Evolutionary conservation across 2,113 vertebrate species (phyloP).

Genomic region (Prolemur simus): DNA sequence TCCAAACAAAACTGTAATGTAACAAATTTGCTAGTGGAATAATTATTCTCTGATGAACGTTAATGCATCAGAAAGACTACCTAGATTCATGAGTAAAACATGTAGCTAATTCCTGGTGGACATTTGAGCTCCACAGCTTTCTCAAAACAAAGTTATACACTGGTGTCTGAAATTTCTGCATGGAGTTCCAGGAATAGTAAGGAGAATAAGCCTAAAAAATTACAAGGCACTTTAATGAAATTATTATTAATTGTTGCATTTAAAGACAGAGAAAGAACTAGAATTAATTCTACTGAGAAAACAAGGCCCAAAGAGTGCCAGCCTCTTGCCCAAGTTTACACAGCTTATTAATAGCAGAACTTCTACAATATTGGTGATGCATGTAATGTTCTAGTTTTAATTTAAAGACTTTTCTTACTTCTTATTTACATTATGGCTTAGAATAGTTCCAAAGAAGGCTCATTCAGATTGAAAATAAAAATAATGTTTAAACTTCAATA

Average conservation of each 20-base stretch:
- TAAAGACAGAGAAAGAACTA: not conserved
- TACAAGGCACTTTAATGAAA: not conserved
- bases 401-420: not conserved
- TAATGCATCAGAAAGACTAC: not conserved
- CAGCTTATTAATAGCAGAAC: not conserved
- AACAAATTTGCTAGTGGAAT: not conserved
- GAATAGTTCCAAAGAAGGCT: not conserved
- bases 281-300: not conserved
- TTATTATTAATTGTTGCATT: not conserved
- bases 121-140: not conserved
- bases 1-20: not conserved
- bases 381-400: not conserved
- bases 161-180: not conserved
- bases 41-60: not conserved
- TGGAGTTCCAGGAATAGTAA: not conserved
- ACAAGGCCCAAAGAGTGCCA: not conserved
- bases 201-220: not conserved
- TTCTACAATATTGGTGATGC: not conserved
- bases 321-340: not conserved
- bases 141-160: not conserved
- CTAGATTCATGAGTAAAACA: not conserved
- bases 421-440: not conserved
- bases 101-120: not conserved
- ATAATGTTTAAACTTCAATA: not conserved
- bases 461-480: not conserved